Evolutionary conservation across 1,140 invertebrate genomes (phyloP).

Genomic region (Bactericera cockerelli): DNA sequence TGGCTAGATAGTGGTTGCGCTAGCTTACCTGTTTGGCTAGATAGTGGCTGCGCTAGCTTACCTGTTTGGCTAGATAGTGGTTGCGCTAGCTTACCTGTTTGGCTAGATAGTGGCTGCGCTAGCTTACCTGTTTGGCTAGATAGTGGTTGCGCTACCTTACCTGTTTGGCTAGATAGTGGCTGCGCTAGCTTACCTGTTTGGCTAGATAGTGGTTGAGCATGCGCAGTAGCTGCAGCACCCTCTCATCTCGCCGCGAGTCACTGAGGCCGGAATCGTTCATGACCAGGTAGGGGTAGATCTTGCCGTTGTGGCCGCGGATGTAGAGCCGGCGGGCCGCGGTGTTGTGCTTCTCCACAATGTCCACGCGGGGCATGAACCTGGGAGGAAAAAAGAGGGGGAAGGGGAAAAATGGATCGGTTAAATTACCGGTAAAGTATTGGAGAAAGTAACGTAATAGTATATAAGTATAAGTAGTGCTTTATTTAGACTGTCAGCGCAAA

Average conservation of each 20-base stretch:
- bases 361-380: slow-evolving; percentile 91
- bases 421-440: slow-evolving; percentile 84
- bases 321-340: slow-evolving; percentile 80
- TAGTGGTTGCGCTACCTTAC: slow-evolving; percentile 28
- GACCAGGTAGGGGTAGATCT: slow-evolving; percentile 89
- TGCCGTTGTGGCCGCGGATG: slow-evolving; percentile 89
- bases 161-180: slow-evolving; percentile 85
- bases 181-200: slow-evolving; percentile 76
- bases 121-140: too few relatives aligned
- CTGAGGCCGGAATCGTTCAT: slow-evolving; percentile 88
- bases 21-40: too few relatives aligned
- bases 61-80: slow-evolving; percentile 79
- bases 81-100: slow-evolving; percentile 34
- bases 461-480: too few relatives aligned
- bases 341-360: slow-evolving; percentile 94
- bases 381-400: too few relatives aligned
- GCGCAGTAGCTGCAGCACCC: slow-evolving; percentile 76
- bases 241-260: slow-evolving; percentile 81
- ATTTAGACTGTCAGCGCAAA: too few relatives aligned
- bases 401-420: too few relatives aligned
- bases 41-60: too few relatives aligned
- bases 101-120: too few relatives aligned
- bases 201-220: slow-evolving; percentile 91
- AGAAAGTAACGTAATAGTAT: too few relatives aligned
- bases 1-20: slow-evolving; percentile 71